phyloP scores from a whole-genome alignment of 92 coral and sea anemone genomes.

The Plumapathes pennacea region DNA sequence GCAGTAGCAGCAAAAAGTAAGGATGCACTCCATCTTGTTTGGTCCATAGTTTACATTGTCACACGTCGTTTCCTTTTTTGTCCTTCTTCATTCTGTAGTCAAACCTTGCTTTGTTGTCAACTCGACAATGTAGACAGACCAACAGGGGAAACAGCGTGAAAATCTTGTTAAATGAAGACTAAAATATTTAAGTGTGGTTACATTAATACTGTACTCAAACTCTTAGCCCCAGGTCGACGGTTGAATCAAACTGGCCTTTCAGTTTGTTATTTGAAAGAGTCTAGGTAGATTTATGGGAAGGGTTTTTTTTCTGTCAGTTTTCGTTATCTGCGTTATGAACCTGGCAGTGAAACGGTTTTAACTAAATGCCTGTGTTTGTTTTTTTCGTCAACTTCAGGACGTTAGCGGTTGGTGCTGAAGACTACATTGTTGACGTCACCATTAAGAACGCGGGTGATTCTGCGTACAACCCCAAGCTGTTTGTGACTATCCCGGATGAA shows the following conservation, averaged over 20 bases:
- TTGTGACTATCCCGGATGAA: conserved; percentile 59
- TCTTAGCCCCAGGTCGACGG: too few relatives aligned
- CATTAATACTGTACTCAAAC: too few relatives aligned
- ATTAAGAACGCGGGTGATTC: conserved; percentile 62
- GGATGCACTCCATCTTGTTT: conserved; percentile 2
- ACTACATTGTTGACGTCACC: conserved; percentile 30
- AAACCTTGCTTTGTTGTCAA: too few relatives aligned
- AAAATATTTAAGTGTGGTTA: too few relatives aligned
- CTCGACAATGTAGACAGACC: too few relatives aligned
- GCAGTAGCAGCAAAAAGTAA: conserved; percentile 51
- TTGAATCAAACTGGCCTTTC: too few relatives aligned
- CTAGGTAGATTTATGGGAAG: neutral
- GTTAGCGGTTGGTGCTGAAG: conserved; percentile 64
- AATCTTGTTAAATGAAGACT: too few relatives aligned
- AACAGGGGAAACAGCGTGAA: too few relatives aligned
- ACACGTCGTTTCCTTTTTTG: too few relatives aligned
- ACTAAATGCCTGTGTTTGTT: neutral
- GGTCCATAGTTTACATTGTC: too few relatives aligned
- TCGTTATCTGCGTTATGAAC: neutral
- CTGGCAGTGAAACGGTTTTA: neutral
- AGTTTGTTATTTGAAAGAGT: neutral
- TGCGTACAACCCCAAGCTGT: conserved; percentile 56
- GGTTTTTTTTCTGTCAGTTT: neutral
- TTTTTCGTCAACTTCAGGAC: conserved; percentile 33
- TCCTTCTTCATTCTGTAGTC: too few relatives aligned